phyloP scores from a whole-genome alignment of 2,888 invertebrate genomes.

The Stictocephala bisonia region DNA sequence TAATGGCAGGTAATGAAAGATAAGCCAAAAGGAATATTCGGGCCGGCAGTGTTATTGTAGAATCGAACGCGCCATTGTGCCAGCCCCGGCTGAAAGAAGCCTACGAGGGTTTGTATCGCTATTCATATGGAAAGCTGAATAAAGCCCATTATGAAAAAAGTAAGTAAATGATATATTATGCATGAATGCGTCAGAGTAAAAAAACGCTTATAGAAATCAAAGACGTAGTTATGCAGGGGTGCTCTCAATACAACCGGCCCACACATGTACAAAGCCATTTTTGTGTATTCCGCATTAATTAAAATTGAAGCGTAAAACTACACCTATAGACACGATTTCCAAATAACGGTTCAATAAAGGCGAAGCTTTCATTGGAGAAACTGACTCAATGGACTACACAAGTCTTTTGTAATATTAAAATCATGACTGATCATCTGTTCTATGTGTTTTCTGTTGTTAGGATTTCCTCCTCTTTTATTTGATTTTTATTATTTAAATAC shows the following conservation, averaged over 20 bases:
- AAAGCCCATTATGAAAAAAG: slow-evolving; percentile 38
- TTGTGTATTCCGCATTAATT: slow-evolving; percentile 34
- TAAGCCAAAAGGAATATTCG: slow-evolving; percentile 9
- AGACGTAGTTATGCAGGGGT: slow-evolving; percentile 40
- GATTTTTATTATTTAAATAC: no score
- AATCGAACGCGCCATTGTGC: slow-evolving; percentile 21
- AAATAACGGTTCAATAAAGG: slow-evolving; percentile 14
- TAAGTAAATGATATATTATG: slow-evolving; percentile 47
- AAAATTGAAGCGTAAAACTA: slow-evolving; percentile 27
- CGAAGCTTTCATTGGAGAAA: no score
- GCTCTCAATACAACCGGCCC: slow-evolving; percentile 4
- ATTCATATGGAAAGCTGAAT: slow-evolving; percentile 27
- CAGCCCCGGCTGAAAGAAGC: background rate
- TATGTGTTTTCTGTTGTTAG: no score
- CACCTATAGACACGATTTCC: slow-evolving; percentile 5
- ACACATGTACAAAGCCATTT: slow-evolving; percentile 24
- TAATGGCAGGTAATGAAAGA: no score
- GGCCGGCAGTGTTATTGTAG: slow-evolving; percentile 2
- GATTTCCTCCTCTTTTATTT: no score
- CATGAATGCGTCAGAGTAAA: slow-evolving; percentile 44
- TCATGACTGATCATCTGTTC: no score
- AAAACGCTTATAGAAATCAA: slow-evolving; percentile 49
- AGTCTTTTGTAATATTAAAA: no score
- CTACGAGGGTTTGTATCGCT: slow-evolving; percentile 12
- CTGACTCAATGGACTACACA: slow-evolving; percentile 23